Conservation (phyloP, 1,140 invertebrate genomes). For the Drosophila hydei region DNA sequence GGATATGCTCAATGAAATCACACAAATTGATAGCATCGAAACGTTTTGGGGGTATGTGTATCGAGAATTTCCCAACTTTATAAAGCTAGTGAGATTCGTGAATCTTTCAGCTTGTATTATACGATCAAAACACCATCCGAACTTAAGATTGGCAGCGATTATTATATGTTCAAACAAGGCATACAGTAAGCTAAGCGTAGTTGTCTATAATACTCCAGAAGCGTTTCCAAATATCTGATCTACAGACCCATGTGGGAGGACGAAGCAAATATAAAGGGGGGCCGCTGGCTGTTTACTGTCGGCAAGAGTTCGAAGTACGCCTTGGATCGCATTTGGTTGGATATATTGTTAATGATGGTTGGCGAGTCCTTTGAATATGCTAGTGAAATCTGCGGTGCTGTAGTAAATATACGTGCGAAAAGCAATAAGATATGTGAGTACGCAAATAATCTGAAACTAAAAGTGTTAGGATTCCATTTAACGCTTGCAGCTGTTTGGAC, state of each 20-base stretch:
- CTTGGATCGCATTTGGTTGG: slow-evolving; percentile 97
- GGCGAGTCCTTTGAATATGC: slow-evolving; percentile 98
- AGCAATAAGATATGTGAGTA: slow-evolving; percentile 92
- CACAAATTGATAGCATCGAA: slow-evolving; percentile 98
- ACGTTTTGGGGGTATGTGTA: slow-evolving; percentile 93
- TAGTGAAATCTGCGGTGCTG: slow-evolving; percentile 97
- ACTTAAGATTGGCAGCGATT: slow-evolving; percentile 95
- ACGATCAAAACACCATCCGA: slow-evolving; percentile 98
- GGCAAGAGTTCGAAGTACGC: slow-evolving; percentile 93
- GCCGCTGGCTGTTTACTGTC: slow-evolving; percentile 97
- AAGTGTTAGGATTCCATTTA: slow-evolving; percentile 84
- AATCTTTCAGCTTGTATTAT: slow-evolving; percentile 94
- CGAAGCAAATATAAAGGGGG: slow-evolving; percentile 93
- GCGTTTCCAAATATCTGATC: slow-evolving; percentile 84
- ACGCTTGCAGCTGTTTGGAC: slow-evolving; percentile 61
- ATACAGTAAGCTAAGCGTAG: slow-evolving; percentile 89
- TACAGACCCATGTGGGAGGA: slow-evolving; percentile 99
- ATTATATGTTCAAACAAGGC: slow-evolving; percentile 98
- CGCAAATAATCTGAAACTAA: not conserved
- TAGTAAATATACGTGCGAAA: slow-evolving; percentile 96
- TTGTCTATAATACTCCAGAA: slow-evolving; percentile 92
- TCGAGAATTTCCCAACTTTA: slow-evolving; percentile 87
- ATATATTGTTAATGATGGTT: slow-evolving; percentile 92
- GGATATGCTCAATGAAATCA: slow-evolving; percentile 96
- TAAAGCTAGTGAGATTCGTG: too few relatives aligned